These are phyloP conservation scores for Chrysolina americana DNA, from an alignment of 2,888 invertebrate species.

Conservation along the genomic window DNA sequence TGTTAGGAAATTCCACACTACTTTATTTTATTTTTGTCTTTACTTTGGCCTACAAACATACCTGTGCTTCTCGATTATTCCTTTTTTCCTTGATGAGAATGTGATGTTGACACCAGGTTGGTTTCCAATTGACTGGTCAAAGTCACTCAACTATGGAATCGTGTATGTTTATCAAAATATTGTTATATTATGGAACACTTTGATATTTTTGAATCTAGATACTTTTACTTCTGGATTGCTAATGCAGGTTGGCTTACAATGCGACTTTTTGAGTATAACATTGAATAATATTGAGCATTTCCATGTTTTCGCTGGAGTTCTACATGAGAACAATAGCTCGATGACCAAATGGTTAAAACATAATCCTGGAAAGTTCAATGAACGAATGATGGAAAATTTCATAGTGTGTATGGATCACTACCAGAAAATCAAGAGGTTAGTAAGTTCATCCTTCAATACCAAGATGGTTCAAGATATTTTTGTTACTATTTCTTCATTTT, in stretches of 20 bases:
- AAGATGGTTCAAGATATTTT: too few relatives aligned
- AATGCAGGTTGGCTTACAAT: slow-evolving; percentile 44
- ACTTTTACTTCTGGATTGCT: slow-evolving; percentile 36
- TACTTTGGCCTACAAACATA: slow-evolving; percentile 27
- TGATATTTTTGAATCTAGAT: slow-evolving; percentile 38
- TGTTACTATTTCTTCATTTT: too few relatives aligned
- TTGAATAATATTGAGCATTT: slow-evolving; percentile 37
- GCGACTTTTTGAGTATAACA: slow-evolving; percentile 38
- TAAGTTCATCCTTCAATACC: neutral
- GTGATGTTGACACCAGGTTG: slow-evolving; percentile 33
- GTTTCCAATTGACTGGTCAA: slow-evolving; percentile 40
- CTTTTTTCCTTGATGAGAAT: slow-evolving; percentile 7
- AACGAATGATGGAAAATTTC: slow-evolving; percentile 39
- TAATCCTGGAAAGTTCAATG: slow-evolving; percentile 1
- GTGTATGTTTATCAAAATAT: slow-evolving; percentile 40
- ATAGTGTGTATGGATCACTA: slow-evolving; percentile 41
- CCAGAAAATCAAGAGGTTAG: slow-evolving; percentile 39
- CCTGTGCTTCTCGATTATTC: slow-evolving; percentile 22
- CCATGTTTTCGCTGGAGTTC: slow-evolving; percentile 26
- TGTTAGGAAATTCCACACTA: slow-evolving; percentile 24
- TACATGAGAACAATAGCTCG: slow-evolving; percentile 18
- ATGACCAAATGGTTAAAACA: neutral
- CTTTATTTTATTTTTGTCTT: slow-evolving; percentile 14
- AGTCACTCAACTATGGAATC: slow-evolving; percentile 32
- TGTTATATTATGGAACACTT: slow-evolving; percentile 32